These are phyloP conservation scores for Sphaeridia pumilis DNA, from an alignment of 2,888 invertebrate genomes.

Conservation along the genomic window DNA sequence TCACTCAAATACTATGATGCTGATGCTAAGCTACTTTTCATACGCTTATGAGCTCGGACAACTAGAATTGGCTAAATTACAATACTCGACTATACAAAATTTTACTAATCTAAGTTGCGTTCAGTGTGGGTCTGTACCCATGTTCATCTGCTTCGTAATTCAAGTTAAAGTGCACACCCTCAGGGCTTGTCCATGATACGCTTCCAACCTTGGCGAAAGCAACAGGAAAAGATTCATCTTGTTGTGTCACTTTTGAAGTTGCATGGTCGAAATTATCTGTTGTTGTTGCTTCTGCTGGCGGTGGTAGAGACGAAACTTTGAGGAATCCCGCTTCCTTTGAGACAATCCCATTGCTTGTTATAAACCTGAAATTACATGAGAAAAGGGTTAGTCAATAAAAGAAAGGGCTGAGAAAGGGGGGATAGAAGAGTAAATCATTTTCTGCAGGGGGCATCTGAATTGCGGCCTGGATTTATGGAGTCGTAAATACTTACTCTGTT, in stretches of 20 bases:
- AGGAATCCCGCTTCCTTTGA: not conserved
- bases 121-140: not conserved
- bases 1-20: too few species aligned
- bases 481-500: conserved; percentile 1
- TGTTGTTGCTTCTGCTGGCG: too few species aligned
- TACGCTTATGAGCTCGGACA: too few species aligned
- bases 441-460: too few species aligned
- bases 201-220: not conserved
- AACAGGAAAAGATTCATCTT: not conserved
- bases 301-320: not conserved
- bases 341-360: not conserved
- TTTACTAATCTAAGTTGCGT: not conserved
- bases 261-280: too few species aligned
- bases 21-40: too few species aligned
- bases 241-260: not conserved
- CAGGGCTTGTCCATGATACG: conserved; percentile 6
- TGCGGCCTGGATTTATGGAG: too few species aligned
- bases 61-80: not conserved
- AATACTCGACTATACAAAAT: not conserved
- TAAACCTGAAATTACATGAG: not conserved
- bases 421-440: too few species aligned
- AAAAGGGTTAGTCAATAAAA: not conserved
- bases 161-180: not conserved
- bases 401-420: too few species aligned
- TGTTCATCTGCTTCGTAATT: conserved; percentile 1